Conservation (phyloP, 1,140 invertebrate species). For the Neodiprion virginianus region DNA sequence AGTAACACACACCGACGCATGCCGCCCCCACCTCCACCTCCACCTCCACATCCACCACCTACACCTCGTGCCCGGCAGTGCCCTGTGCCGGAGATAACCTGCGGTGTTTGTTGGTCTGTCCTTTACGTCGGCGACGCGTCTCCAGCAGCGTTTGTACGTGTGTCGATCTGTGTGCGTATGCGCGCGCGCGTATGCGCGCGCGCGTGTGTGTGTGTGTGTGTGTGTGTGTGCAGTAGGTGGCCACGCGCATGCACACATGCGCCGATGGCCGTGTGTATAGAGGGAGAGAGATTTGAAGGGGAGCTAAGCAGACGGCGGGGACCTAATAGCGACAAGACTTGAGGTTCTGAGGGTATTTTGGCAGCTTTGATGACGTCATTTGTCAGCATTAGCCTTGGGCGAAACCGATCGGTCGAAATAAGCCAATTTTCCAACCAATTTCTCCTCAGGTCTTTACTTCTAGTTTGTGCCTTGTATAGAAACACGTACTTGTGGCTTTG, state of each 20-base stretch:
- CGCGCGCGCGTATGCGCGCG: too few relatives aligned
- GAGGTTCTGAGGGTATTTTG: conserved; percentile 32
- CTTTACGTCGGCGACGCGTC: not conserved
- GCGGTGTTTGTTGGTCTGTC: not conserved
- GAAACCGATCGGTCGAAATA: conserved; percentile 47
- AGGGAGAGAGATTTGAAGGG: not conserved
- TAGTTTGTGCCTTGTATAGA: too few relatives aligned
- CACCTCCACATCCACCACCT: not conserved
- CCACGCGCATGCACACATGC: too few relatives aligned
- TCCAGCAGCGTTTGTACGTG: not conserved
- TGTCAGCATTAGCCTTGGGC: conserved; percentile 42
- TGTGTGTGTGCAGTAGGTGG: too few relatives aligned
- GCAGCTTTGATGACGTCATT: conserved; percentile 42
- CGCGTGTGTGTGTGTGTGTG: not conserved
- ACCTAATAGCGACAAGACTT: not conserved
- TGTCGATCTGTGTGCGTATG: not conserved
- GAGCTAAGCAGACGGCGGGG: conserved; percentile 3
- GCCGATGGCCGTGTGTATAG: not conserved
- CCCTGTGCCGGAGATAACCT: not conserved
- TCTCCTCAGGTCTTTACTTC: conserved; percentile 42
- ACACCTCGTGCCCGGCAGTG: not conserved
- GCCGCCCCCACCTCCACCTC: not conserved
- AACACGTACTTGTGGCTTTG: too few relatives aligned
- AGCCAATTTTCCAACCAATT: conserved; percentile 57
- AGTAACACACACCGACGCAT: not conserved